Evolutionary conservation across 2,888 invertebrate genomes (phyloP), one percentile per base, ranked within the genome.

Genomic region (Hartigia nigra): DNA sequence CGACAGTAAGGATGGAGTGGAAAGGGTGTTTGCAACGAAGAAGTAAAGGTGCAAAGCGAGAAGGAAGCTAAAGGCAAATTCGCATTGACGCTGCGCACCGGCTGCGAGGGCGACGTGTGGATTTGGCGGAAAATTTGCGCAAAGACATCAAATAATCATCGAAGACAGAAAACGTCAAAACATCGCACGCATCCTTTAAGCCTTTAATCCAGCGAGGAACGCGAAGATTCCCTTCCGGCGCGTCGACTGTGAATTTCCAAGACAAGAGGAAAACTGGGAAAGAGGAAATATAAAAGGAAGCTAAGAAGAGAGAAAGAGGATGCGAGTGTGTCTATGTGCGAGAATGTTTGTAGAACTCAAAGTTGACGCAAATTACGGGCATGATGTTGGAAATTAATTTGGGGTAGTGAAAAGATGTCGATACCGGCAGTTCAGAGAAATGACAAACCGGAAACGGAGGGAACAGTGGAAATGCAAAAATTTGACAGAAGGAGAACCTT

Each of bases 181-280:
- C 81, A 35, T 78, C 31, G 76, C 79, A 79, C 84, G 80, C 84
- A 80, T 83, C 83, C 86, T 86, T 87, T 86, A 86, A 86, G 87
- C 86, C 87, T 83, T 82, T 86, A 86, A 87, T 84, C 82, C 82
- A 81, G 78, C 82, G 81, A 81, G 72, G 72, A 32, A 32, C 72
- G 34, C 72, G 81, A 81, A 81, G 82, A 81, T 80, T 87, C 34
- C 72, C 72, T 72, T 14, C 72, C 72, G 72, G 78, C 80, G 80
- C 82, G 81, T 82, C 82, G 81, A 84, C 83, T 85, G 80, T 83
- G 81, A 83, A 84, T 84, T 86, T 86, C 81, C 82, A 81, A 82
- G 84, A 79, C 80, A 12, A 12, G 36, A 3, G 36, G 12, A 37
- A 37, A 4, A 4, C 4, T 37, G 37, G 4, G 1, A 74, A 74